Conservation (phyloP, 1,140 invertebrate genomes). For the Campoletis sonorensis region DNA sequence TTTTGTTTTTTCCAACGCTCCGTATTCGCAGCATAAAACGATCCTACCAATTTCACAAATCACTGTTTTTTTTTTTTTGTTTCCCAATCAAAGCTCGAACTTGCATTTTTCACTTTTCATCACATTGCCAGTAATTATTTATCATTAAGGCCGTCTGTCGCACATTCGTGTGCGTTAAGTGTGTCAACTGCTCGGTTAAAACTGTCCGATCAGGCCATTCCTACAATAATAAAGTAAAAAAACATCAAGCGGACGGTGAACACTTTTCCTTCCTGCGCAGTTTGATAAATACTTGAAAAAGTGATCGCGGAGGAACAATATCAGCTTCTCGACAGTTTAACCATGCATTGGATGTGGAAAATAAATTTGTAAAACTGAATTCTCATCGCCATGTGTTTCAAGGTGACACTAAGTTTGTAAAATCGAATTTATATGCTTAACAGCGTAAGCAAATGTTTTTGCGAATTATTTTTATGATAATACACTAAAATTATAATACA, state of each 20-base stretch:
- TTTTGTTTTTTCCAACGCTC: not conserved
- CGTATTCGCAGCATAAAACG: not conserved
- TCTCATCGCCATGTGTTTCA: too few species aligned
- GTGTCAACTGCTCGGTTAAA: too few species aligned
- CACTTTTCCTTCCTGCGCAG: too few species aligned
- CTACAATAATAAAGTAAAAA: too few species aligned
- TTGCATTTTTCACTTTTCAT: not conserved
- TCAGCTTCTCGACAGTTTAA: not conserved
- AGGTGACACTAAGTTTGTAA: slow-evolving; percentile 1
- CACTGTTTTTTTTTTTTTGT: not conserved
- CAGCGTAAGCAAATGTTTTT: not conserved
- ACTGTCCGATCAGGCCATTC: too few species aligned
- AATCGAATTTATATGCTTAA: slow-evolving; percentile 17
- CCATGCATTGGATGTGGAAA: too few species aligned
- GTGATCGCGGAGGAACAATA: not conserved
- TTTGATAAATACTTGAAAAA: too few species aligned
- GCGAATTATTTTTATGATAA: slow-evolving; percentile 29
- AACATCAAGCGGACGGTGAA: too few species aligned
- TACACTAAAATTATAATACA: not conserved
- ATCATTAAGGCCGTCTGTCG: too few species aligned
- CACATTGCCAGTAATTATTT: not conserved
- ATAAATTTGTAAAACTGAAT: not conserved
- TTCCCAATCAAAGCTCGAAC: not conserved
- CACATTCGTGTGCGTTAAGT: too few species aligned
- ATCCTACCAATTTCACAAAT: too few species aligned